Evolutionary conservation across 2,797 vertebrate genomes (phyloP).

Genomic region (Tauraco hartlaubi): DNA sequence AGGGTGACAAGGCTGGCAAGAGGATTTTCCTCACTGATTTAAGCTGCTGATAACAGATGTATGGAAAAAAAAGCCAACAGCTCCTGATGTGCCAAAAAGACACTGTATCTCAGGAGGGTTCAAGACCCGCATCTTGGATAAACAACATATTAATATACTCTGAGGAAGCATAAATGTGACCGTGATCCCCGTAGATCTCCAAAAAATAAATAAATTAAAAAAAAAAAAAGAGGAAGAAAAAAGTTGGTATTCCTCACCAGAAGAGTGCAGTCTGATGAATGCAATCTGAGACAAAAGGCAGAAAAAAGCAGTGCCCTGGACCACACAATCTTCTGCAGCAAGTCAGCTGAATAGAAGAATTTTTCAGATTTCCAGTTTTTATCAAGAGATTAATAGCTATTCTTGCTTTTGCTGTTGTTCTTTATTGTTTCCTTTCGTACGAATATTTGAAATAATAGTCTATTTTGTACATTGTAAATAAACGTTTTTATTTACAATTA

Average conservation of each 20-base stretch:
- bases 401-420: background rate
- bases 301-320: background rate
- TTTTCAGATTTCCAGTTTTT: background rate
- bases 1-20: background rate
- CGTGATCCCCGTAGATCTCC: background rate
- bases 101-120: background rate
- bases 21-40: background rate
- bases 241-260: background rate
- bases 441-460: background rate
- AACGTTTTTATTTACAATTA: background rate
- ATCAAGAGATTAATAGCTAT: background rate
- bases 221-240: fast-evolving
- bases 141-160: background rate
- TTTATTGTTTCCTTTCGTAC: background rate
- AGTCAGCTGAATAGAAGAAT: background rate
- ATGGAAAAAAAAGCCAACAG: background rate
- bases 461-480: background rate
- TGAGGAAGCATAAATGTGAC: background rate
- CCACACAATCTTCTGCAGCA: background rate
- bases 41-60: background rate
- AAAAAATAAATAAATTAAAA: background rate
- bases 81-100: background rate
- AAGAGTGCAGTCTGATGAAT: background rate
- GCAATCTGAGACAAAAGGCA: background rate
- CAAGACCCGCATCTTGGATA: background rate